Percentiles rank a stretch among this genome's conserved stretches.
Evolutionary conservation across 2,797 vertebrate species (phyloP).

Genomic region (Myoxocephalus aenaeus): DNA sequence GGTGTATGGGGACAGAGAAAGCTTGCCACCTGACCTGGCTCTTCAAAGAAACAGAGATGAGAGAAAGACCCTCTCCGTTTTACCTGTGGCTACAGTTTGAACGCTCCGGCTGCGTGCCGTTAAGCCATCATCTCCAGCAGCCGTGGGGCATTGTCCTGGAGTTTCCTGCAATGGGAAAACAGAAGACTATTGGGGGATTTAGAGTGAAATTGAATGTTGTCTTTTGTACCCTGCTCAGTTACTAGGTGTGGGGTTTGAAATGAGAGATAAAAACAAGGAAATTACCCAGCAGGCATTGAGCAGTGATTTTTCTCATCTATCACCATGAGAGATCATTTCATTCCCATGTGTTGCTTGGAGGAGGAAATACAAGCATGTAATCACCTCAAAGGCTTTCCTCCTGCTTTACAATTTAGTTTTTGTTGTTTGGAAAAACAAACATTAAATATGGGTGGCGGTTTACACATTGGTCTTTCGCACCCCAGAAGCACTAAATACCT

Average conservation of each 20-base stretch:
- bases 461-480: constrained; percentile 28
- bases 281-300: constrained; percentile 64
- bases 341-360: constrained; percentile 77
- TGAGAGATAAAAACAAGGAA: constrained; percentile 66
- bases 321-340: constrained; percentile 75
- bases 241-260: constrained; percentile 54
- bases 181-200: constrained; percentile 62
- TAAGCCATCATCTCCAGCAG: constrained; percentile 57
- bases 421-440: constrained; percentile 60
- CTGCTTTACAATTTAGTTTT: constrained; percentile 43
- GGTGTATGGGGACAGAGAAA: constrained; percentile 16
- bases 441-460: constrained; percentile 52
- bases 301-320: constrained; percentile 73
- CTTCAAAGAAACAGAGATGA: constrained; percentile 35
- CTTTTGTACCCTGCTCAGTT: constrained; percentile 53
- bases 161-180: constrained; percentile 55
- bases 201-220: constrained; percentile 70
- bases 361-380: constrained; percentile 70
- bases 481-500: background rate
- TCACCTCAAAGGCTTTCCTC: constrained; percentile 66
- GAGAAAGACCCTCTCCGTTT: constrained; percentile 21
- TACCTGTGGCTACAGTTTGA: constrained; percentile 43
- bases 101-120: constrained; percentile 20
- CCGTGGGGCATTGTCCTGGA: constrained; percentile 48
- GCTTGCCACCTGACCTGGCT: background rate